These are phyloP conservation scores for Dipus sagitta DNA, from an alignment of 2,797 vertebrate species.

Conservation along the genomic window DNA sequence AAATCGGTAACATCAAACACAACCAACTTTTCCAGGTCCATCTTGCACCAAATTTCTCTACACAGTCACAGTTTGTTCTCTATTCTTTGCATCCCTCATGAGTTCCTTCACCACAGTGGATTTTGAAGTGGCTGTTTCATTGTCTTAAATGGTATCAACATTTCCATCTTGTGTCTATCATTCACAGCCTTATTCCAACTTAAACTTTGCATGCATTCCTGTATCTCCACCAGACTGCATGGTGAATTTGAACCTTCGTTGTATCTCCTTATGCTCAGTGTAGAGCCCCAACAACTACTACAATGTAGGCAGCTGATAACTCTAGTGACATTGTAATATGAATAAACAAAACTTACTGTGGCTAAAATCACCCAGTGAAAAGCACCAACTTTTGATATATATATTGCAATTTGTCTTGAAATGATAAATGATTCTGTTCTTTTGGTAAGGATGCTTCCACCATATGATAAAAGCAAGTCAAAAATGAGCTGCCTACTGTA, in stretches of 20 bases:
- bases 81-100: not conserved
- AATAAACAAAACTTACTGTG: not conserved
- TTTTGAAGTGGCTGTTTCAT: conserved; percentile 8
- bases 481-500: not conserved
- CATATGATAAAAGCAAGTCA: conserved; percentile 14
- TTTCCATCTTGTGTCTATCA: not conserved
- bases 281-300: not conserved
- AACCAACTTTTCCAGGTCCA: not conserved
- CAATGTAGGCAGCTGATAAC: not conserved
- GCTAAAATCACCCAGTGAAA: conserved; percentile 8
- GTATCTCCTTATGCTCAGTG: not conserved
- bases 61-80: not conserved
- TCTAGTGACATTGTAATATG: not conserved
- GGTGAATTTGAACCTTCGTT: not conserved
- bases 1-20: not conserved
- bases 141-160: not conserved
- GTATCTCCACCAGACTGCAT: not conserved
- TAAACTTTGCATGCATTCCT: conserved; percentile 43
- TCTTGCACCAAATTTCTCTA: not conserved
- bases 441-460: conserved; percentile 4
- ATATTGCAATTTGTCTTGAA: conserved; percentile 17
- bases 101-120: not conserved
- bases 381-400: not conserved
- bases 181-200: not conserved
- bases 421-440: not conserved